Conservation (phyloP, 1,140 invertebrate genomes). For the Rhyzopertha dominica region DNA sequence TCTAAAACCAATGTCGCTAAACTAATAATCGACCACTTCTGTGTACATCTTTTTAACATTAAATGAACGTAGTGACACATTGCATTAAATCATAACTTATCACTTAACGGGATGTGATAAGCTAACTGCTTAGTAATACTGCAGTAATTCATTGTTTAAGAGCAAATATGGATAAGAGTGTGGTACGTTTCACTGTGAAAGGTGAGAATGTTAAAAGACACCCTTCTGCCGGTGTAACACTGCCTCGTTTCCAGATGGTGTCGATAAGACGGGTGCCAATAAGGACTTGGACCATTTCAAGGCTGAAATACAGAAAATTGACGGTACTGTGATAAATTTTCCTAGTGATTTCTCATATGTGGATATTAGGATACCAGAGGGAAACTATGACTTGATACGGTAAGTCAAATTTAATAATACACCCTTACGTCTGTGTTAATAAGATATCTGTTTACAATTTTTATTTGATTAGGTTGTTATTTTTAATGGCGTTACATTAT, state of each 20-base stretch:
- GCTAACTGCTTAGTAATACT: too few relatives aligned
- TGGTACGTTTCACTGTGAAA: conserved; percentile 12
- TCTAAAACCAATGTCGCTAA: too few relatives aligned
- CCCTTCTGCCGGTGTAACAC: neutral
- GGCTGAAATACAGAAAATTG: conserved; percentile 35
- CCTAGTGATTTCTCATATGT: conserved; percentile 26
- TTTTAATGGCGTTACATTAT: too few relatives aligned
- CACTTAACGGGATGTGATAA: too few relatives aligned
- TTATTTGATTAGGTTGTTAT: too few relatives aligned
- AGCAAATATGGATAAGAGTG: conserved; percentile 7
- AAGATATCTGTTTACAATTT: too few relatives aligned
- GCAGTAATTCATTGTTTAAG: too few relatives aligned
- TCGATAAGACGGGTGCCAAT: conserved; percentile 17
- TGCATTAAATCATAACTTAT: too few relatives aligned
- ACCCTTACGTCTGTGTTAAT: too few relatives aligned
- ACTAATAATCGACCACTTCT: too few relatives aligned
- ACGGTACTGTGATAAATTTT: conserved; percentile 31
- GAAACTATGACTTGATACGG: conserved; percentile 33
- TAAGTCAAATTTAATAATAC: conserved; percentile 25
- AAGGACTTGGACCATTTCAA: conserved; percentile 31
- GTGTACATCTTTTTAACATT: too few relatives aligned
- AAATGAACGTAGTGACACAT: too few relatives aligned
- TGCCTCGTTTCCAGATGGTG: conserved; percentile 21
- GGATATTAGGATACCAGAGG: conserved; percentile 37
- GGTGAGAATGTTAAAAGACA: conserved; percentile 5